These are phyloP conservation scores for Balanococcus diminutus DNA, from an alignment of 2,888 invertebrate genomes.

Conservation along the genomic window DNA sequence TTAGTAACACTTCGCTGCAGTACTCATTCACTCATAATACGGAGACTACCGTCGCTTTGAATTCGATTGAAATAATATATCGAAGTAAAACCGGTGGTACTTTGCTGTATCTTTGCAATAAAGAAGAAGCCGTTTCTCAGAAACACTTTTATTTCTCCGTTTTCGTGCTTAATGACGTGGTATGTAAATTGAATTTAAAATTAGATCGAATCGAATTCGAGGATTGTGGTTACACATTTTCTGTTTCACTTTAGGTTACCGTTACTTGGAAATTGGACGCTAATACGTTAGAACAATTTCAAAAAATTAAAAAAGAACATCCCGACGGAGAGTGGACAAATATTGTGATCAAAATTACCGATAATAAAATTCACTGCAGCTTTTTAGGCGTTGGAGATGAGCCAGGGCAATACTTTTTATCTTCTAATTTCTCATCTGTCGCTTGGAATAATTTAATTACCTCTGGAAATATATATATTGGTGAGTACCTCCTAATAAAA, in stretches of 20 bases:
- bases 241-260: slow-evolving; percentile 70
- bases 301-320: slow-evolving; percentile 67
- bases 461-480: slow-evolving; percentile 57
- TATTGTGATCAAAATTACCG: slow-evolving; percentile 66
- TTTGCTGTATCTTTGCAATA: slow-evolving; percentile 68
- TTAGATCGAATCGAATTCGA: neutral
- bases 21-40: slow-evolving; percentile 55
- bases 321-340: slow-evolving; percentile 72
- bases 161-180: slow-evolving; percentile 58
- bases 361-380: slow-evolving; percentile 59
- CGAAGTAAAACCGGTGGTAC: slow-evolving; percentile 79
- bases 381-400: slow-evolving; percentile 57
- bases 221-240: neutral
- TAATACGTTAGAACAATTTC: slow-evolving; percentile 62
- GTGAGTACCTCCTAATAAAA: slow-evolving; percentile 31
- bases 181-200: slow-evolving; percentile 47
- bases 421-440: slow-evolving; percentile 59
- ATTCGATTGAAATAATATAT: slow-evolving; percentile 66
- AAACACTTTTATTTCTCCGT: slow-evolving; percentile 59
- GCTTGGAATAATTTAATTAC: slow-evolving; percentile 59
- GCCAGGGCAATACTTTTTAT: slow-evolving; percentile 56
- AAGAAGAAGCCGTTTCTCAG: slow-evolving; percentile 58
- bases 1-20: slow-evolving; percentile 56
- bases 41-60: slow-evolving; percentile 57
- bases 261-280: slow-evolving; percentile 71